phyloP scores from a whole-genome alignment of 2,797 vertebrate genomes.

The Cichlasoma orientale region DNA sequence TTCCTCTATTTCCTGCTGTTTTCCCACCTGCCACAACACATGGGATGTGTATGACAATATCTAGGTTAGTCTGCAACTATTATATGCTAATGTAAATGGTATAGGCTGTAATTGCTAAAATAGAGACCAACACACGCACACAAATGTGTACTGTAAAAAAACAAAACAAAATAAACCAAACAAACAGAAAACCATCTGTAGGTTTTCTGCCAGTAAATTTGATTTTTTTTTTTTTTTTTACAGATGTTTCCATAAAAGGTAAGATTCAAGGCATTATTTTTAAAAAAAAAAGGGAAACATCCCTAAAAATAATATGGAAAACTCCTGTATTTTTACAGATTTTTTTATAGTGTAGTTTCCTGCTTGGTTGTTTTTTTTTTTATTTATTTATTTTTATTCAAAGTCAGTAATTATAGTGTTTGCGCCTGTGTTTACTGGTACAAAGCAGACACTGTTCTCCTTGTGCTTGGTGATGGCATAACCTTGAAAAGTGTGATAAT shows the following conservation, averaged over 20 bases:
- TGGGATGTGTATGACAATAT: neutral
- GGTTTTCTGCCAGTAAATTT: no score
- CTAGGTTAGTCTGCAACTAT: neutral
- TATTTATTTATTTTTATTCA: neutral
- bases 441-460: conserved; percentile 11
- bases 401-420: neutral
- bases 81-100: no score
- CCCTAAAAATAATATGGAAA: neutral
- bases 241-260: no score
- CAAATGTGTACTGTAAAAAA: no score
- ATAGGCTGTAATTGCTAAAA: no score
- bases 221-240: no score
- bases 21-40: conserved; percentile 76
- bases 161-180: no score
- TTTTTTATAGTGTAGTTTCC: neutral
- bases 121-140: no score
- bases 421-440: neutral
- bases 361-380: neutral
- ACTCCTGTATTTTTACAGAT: neutral
- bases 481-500: conserved; percentile 8
- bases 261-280: no score
- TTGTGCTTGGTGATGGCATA: neutral
- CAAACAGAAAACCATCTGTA: no score
- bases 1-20: conserved; percentile 84
- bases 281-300: no score